A percentile compares a stretch with the other conserved stretches of the same genome.
Evolutionary conservation across 2,797 vertebrate genomes (phyloP).

Genomic region (Epinephelus coioides): DNA sequence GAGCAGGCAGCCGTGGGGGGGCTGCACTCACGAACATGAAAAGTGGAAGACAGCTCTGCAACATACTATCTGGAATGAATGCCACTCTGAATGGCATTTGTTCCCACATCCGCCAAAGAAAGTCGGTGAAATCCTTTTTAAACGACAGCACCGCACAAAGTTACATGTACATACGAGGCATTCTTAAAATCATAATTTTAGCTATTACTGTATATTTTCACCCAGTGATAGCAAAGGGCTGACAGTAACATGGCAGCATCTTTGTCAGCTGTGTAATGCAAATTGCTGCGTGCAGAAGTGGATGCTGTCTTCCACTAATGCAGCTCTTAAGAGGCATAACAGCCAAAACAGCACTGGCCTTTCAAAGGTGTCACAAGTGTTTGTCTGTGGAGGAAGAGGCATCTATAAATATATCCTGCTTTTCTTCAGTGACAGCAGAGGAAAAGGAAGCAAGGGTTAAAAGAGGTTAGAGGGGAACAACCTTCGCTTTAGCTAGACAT

Average conservation of each 20-base stretch:
- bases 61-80: conserved; percentile 6
- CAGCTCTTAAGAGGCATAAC: conserved; percentile 38
- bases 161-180: not conserved
- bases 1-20: not conserved
- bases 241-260: conserved; percentile 6
- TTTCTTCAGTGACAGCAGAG: conserved; percentile 44
- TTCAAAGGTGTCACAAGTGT: conserved; percentile 57
- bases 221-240: not conserved
- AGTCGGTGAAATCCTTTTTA: not conserved
- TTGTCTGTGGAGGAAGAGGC: conserved; percentile 67
- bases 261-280: conserved; percentile 24
- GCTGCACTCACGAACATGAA: not conserved
- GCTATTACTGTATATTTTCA: not conserved
- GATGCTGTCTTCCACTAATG: conserved; percentile 41
- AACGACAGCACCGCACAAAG: not conserved
- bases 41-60: conserved; percentile 10
- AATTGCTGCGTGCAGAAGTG: conserved; percentile 27
- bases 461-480: conserved; percentile 37
- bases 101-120: conserved; percentile 12
- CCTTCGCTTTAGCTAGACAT: conserved; percentile 13
- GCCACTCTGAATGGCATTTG: not conserved
- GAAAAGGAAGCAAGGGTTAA: conserved; percentile 64
- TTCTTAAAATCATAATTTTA: not conserved
- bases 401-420: conserved; percentile 71
- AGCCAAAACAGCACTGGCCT: conserved; percentile 27